Evolutionary conservation across 1,140 invertebrate genomes (phyloP), one percentile per base, ranked within the genome.

Genomic region (Globodera ellingtonae): DNA sequence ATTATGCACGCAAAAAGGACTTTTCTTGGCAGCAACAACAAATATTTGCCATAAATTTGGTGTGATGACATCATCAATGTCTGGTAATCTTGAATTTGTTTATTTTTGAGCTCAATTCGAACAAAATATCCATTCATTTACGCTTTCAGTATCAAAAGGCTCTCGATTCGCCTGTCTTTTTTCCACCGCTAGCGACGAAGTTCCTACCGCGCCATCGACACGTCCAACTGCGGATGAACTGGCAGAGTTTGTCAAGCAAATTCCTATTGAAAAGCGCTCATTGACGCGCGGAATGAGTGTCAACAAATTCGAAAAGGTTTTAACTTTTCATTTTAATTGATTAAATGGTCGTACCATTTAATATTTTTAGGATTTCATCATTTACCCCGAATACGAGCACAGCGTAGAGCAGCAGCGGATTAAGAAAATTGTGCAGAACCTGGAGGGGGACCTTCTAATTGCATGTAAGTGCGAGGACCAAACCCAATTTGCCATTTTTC

Each of bases 251-350:
- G 24, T 21, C 66, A 69, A 79, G 9, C 24, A 50, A 10, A 18
- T 84, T 48, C 84, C 87, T 2, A 78, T 88, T 48, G 87, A 89
- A 74, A 89, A 88, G 71, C 72, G 77, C n/a, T 88, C 86, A 15
- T 65, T 88, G 15, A 82, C 79, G 8, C 76, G 87, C 69, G 87
- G 87, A 47, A 59, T 89, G 10, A 74, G 82, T 3, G 52, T 89
- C 48, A 89, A 88, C 74, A 80, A 81, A 62, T 88, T 88, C 70
- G 88, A 88, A 73, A 88, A 89, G 83, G 87, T 89, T 35, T 35
- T 2, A 35, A 35, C 35, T 35, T 35, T 35, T 35, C 35, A 35
- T 35, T 35, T 35, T 35, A 48, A 71, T 24, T 71, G 35, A 69
- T 69, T 3, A 70, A 46, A 48, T 7, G 21, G 72, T 50, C 35